A percentile compares a stretch with the other conserved stretches of the same genome.
Conservation (phyloP, 2,888 invertebrate species). For the Ormyrus labotus region DNA sequence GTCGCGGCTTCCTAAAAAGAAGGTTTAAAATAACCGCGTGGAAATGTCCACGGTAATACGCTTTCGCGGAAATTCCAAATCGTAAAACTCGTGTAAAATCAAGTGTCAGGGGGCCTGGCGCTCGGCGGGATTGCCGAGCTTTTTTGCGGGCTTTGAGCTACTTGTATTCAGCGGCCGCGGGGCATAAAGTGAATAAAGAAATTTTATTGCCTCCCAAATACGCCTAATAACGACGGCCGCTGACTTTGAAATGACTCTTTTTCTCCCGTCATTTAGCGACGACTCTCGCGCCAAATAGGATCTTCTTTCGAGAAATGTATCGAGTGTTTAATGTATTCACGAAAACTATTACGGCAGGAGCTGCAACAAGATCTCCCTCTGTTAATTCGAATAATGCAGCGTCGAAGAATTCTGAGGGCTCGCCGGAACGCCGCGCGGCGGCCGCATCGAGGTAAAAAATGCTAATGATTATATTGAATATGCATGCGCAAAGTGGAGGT, state of each 20-base stretch:
- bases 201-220: conserved; percentile 23
- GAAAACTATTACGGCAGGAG: too few species aligned
- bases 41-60: not conserved
- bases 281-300: not conserved
- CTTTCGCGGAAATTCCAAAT: not conserved
- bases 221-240: not conserved
- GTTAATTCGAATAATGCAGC: not conserved
- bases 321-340: too few species aligned
- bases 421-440: not conserved
- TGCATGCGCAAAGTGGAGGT: not conserved
- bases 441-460: not conserved
- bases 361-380: not conserved
- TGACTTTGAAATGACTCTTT: not conserved
- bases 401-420: not conserved
- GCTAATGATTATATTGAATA: too few species aligned
- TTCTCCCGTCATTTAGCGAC: not conserved
- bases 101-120: not conserved
- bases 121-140: not conserved
- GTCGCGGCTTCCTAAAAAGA: not conserved
- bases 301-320: not conserved
- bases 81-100: not conserved
- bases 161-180: conserved; percentile 5
- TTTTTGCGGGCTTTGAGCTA: conserved; percentile 28
- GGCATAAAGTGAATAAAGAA: not conserved
- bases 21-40: too few species aligned